A percentile compares a stretch with the other conserved stretches of the same genome.
Conservation (phyloP, 1,140 invertebrate genomes). For the Linepithema humile region DNA sequence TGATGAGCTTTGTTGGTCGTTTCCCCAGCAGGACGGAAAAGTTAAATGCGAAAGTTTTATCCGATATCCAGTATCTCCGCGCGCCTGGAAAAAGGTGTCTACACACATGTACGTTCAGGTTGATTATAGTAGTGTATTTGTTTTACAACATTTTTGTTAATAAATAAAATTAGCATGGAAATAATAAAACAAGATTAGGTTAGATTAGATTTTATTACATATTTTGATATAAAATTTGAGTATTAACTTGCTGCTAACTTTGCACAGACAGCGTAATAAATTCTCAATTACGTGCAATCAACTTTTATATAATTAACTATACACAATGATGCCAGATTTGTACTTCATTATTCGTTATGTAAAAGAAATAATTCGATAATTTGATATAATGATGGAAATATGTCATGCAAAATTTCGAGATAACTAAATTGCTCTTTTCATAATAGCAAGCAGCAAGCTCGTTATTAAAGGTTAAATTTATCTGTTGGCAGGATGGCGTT, state of each 20-base stretch:
- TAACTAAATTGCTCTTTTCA: not conserved
- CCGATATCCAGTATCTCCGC: conserved; percentile 78
- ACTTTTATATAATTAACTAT: not conserved
- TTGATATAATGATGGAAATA: too few species aligned
- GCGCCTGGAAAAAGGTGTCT: conserved; percentile 73
- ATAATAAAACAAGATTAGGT: not conserved
- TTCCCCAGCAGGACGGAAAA: conserved; percentile 82
- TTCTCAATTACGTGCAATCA: not conserved
- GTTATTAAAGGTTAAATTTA: not conserved
- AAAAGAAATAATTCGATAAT: too few species aligned
- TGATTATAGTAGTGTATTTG: conserved; percentile 38
- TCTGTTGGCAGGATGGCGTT: conserved; percentile 79
- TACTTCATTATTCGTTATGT: not conserved
- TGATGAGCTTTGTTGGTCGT: conserved; percentile 84
- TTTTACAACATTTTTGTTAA: not conserved
- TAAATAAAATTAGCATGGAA: not conserved
- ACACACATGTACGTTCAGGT: conserved; percentile 51
- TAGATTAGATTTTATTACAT: not conserved
- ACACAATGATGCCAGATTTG: not conserved
- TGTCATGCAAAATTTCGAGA: not conserved
- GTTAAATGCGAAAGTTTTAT: conserved; percentile 84
- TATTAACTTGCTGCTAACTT: too few species aligned
- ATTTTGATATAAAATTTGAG: not conserved
- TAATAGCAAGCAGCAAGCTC: not conserved
- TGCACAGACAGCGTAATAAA: not conserved